Evolutionary conservation across 2,797 vertebrate species (phyloP).

Genomic region (Etheostoma perlongum): DNA sequence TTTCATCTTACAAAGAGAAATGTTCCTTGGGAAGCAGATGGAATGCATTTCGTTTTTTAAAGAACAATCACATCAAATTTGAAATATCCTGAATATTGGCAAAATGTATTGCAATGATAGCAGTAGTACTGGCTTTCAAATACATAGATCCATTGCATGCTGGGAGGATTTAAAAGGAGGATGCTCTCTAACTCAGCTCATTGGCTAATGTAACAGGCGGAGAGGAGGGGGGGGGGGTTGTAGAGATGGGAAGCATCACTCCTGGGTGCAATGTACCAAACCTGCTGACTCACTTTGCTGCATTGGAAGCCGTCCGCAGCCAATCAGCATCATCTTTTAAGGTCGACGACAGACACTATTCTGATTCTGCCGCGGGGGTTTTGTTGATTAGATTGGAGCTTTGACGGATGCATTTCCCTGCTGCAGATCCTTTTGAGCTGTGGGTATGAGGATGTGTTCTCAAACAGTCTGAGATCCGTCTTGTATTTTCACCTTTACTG

Average conservation of each 20-base stretch:
- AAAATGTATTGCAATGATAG: not conserved
- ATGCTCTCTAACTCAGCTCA: slow-evolving; percentile 15
- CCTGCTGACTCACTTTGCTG: slow-evolving; percentile 77
- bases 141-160: not conserved
- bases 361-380: slow-evolving; percentile 4
- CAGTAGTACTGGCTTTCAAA: not conserved
- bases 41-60: too few relatives aligned
- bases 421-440: too few relatives aligned
- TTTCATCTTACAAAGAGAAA: not conserved
- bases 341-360: slow-evolving; percentile 18
- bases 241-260: not conserved
- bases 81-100: not conserved
- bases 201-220: slow-evolving; percentile 37
- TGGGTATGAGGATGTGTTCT: too few relatives aligned
- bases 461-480: too few relatives aligned
- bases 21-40: not conserved
- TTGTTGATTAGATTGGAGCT: not conserved
- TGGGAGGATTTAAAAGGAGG: slow-evolving; percentile 24
- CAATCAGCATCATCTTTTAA: slow-evolving; percentile 50
- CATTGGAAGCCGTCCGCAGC: slow-evolving; percentile 50
- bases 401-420: too few relatives aligned
- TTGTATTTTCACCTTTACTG: not conserved
- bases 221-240: not conserved
- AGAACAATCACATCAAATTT: too few relatives aligned
- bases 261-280: slow-evolving; percentile 29